Conservation (phyloP, 2,797 vertebrate species). For the Meriones psammophilus region DNA sequence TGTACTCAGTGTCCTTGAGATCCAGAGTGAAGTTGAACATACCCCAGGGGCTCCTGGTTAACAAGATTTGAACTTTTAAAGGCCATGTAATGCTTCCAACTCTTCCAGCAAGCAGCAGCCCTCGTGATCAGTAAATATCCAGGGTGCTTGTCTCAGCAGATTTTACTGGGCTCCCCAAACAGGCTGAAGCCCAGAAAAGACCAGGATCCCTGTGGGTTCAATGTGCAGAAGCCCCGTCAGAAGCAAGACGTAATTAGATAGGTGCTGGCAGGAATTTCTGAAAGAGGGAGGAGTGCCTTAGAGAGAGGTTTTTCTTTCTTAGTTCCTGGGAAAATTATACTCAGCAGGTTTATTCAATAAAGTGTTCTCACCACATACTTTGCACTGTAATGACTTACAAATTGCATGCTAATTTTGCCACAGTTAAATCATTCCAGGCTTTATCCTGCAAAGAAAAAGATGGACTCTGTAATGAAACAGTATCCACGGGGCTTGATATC, state of each 20-base stretch:
- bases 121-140: slow-evolving; percentile 68
- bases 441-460: slow-evolving; percentile 83
- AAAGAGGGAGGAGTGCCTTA: slow-evolving; percentile 79
- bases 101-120: slow-evolving; percentile 39
- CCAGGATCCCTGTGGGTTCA: slow-evolving; percentile 45
- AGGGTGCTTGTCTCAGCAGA: slow-evolving; percentile 63
- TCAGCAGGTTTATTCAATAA: slow-evolving; percentile 88
- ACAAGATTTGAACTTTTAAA: slow-evolving; percentile 73
- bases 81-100: slow-evolving; percentile 62
- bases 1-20: background rate
- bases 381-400: slow-evolving; percentile 88
- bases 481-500: slow-evolving; percentile 64
- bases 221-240: slow-evolving; percentile 26
- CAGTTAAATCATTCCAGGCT: slow-evolving; percentile 80
- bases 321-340: slow-evolving; percentile 86
- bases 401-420: slow-evolving; percentile 89
- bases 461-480: slow-evolving; percentile 72
- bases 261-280: slow-evolving; percentile 69
- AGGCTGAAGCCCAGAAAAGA: slow-evolving; percentile 60
- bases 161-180: slow-evolving; percentile 72
- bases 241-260: slow-evolving; percentile 79
- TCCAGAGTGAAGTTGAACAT: background rate
- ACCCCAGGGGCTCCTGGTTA: slow-evolving; percentile 56
- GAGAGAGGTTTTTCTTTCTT: slow-evolving; percentile 83
- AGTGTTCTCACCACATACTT: slow-evolving; percentile 87